Evolutionary conservation across 2,888 invertebrate species (phyloP), one percentile per base, ranked within the genome.

Genomic region (Acronicta psi): DNA sequence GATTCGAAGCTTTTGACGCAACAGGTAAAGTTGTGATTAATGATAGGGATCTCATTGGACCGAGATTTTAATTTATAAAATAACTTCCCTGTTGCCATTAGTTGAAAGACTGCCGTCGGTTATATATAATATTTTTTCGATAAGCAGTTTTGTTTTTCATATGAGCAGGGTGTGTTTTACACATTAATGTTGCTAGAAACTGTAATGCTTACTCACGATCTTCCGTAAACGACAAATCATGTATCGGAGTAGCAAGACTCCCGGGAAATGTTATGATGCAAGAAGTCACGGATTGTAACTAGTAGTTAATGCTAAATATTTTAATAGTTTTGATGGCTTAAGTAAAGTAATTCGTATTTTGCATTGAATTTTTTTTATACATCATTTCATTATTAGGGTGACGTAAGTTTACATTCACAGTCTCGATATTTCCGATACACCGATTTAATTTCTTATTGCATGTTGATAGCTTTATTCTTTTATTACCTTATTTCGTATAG

Each of bases 1-100:
- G 18, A 14, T 43, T 58, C 40, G 29, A 31, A 55, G 40, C 31
- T 57, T 23, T 41, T n/a, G n/a, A n/a, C n/a, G n/a, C n/a, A 50
- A 65, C 52, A 45, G 63, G 63, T 54, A 54, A 67, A 62, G 51
- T 56, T 67, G 67, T 67, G 71, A 67, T 70, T 51, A 45, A 54
- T 70, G 70, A 67, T 71, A 63, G 71, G 71, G 71, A 67, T 67
- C 63, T 70, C 70, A 70, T 51, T 71, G 71, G 63, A 63, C 59
- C 51, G 55, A 55, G 64, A 8, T 69, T 41, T 36, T 36, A 37
- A 38, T 51, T 54, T 61, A 34, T n/a, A 38, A 37, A 31, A 38
- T 50, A n/a, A 34, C 7, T 43, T 65, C 61, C 65, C 47, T 59
- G 63, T 69, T 68, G 59, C 69, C 59, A 69, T 69, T 67, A 59